Base-by-base conservation (phyloP, 2,797 vertebrate genomes). In the Acipenser transmontanus region DNA sequence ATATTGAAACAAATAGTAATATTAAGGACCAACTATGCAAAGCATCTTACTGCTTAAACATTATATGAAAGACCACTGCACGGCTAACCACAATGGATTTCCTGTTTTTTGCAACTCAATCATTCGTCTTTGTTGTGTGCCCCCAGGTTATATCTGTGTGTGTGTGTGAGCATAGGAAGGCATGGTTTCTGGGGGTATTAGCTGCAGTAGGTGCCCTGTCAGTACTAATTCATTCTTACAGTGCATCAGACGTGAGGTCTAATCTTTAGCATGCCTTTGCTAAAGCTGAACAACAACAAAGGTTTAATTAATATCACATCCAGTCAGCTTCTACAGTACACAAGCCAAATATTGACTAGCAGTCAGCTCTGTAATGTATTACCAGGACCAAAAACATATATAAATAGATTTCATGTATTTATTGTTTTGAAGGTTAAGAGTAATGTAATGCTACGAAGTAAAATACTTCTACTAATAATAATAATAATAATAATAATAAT, bases 31-130 rank as follows among this genome's bases (percentile, higher is more conserved):
- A 20, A 8, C 20, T 61, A 9, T 61, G 47, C 47, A 61, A 61
- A 10, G 11, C 52, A 34, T 7, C 47, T 34, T 34, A 14, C 11
- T 61, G 17, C 34, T 61, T 9, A 61, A 8, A 61, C 1, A 8
- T 34, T 61, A n/a, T 61, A 34, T 34, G 6, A 34, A 47, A 47
- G 60, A 34, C 8, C 47, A 14, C 60, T 61, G 60, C 60, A 61
- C 9, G 52, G 60, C 60, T 61, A 61, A 61, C 60, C 60, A 61
- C 60, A 61, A 7, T 10, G 17, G 34, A 6, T 34, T 61, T 61
- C 17, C 60, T 61, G 60, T 61, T 61, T 20, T 61, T 20, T 61
- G 60, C 8, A 61, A 12, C 54, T 57, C 54, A 57, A 3, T 13
- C 54, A 57, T 5, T 57, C 4, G 54, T n/a, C 12, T 61, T 61